These are phyloP conservation scores for Dryoscopus gambensis DNA, from an alignment of 2,113 vertebrate genomes.

Conservation along the genomic window DNA sequence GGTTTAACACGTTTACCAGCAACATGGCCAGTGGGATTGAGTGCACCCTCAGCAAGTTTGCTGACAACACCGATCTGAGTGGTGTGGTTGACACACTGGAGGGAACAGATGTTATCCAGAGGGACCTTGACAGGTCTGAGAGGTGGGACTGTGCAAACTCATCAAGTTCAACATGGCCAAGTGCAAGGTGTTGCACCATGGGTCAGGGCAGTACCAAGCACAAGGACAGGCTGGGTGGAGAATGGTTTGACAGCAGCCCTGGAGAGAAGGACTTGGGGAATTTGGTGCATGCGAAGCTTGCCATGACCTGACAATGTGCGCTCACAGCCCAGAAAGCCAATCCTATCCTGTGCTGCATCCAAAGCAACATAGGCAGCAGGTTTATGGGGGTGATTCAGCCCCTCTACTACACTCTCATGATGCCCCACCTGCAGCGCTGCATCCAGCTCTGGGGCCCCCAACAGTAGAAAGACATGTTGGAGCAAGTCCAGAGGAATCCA, in stretches of 20 bases:
- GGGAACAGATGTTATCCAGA: not conserved
- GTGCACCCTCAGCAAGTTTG: not conserved
- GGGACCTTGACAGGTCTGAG: not conserved
- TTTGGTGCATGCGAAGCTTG: not conserved
- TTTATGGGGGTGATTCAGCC: not conserved
- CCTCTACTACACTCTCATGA: not conserved
- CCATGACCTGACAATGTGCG: rapidly evolving
- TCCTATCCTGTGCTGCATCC: not conserved
- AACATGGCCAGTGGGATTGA: not conserved
- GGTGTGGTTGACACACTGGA: rapidly evolving
- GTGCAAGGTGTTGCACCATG: not conserved
- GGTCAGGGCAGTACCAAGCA: not conserved
- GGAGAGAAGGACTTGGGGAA: not conserved
- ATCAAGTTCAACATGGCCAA: not conserved
- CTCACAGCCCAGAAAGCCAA: not conserved
- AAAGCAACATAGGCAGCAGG: not conserved
- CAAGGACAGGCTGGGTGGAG: not conserved
- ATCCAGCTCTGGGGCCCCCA: not conserved
- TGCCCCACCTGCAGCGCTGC: no score
- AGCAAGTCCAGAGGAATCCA: not conserved
- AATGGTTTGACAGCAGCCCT: not conserved
- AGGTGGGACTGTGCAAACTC: not conserved
- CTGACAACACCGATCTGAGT: not conserved
- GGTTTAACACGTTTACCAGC: not conserved
- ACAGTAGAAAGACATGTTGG: not conserved